Evolutionary conservation across 2,888 invertebrate genomes (phyloP).

Genomic region (Apotomis betuletana): DNA sequence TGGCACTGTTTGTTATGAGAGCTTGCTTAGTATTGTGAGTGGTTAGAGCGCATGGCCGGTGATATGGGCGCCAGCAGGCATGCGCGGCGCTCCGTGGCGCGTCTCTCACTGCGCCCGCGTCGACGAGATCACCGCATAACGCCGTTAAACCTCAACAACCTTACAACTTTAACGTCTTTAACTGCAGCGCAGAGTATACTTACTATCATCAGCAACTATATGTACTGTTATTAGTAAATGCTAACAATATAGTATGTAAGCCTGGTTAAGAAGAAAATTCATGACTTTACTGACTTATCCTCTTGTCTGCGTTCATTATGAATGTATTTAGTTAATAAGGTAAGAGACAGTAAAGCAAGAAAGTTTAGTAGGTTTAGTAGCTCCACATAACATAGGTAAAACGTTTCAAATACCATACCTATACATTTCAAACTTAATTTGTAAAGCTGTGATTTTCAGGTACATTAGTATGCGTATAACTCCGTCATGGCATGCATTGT

Average conservation of each 20-base stretch:
- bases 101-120: conserved; percentile 64
- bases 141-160: conserved; percentile 21
- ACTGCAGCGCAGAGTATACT: conserved; percentile 12
- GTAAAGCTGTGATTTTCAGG: too few species aligned
- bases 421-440: too few species aligned
- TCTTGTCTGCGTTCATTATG: too few species aligned
- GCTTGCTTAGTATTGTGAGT: conserved; percentile 37
- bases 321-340: too few species aligned
- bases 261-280: too few species aligned
- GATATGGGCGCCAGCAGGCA: conserved; percentile 58
- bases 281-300: too few species aligned
- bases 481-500: too few species aligned
- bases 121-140: conserved; percentile 56
- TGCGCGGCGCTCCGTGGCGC: conserved; percentile 73
- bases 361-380: too few species aligned
- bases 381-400: too few species aligned
- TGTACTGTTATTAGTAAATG: neutral
- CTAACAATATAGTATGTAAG: neutral
- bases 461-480: too few species aligned
- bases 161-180: neutral
- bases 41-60: conserved; percentile 41
- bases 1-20: conserved; percentile 56
- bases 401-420: too few species aligned
- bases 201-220: conserved; percentile 3
- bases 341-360: too few species aligned